phyloP scores from a whole-genome alignment of 2,888 invertebrate genomes.

The Dynastes hyllus region DNA sequence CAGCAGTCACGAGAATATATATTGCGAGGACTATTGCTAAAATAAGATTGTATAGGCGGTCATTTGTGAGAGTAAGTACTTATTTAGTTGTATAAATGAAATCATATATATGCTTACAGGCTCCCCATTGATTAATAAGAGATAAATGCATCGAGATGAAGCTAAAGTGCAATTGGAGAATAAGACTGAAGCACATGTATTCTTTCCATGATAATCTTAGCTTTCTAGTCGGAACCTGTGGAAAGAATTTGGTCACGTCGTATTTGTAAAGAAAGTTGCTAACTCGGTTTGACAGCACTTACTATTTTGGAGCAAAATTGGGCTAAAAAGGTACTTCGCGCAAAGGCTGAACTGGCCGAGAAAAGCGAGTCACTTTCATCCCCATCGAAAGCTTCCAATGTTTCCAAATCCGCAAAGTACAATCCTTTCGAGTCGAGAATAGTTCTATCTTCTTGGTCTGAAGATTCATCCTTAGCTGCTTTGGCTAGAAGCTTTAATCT shows the following conservation, averaged over 20 bases:
- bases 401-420: conserved; percentile 43
- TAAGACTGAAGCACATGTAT: conserved; percentile 44
- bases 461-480: conserved; percentile 24
- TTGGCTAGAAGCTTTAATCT: conserved; percentile 33
- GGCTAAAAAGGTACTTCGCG: conserved; percentile 20
- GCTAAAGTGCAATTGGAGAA: conserved; percentile 41
- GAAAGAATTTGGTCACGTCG: neutral
- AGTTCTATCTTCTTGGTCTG: conserved; percentile 35
- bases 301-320: conserved; percentile 37
- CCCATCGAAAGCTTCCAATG: conserved; percentile 29
- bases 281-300: neutral
- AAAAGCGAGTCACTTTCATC: conserved; percentile 38
- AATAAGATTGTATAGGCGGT: neutral
- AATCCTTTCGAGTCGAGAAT: conserved; percentile 36
- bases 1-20: conserved; percentile 19
- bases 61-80: neutral
- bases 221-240: conserved; percentile 29
- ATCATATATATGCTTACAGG: conserved; percentile 27
- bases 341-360: conserved; percentile 16
- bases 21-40: conserved; percentile 38
- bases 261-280: neutral
- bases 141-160: conserved; percentile 36
- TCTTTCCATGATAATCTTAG: conserved; percentile 43
- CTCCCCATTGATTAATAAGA: conserved; percentile 38
- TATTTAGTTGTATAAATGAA: neutral